phyloP scores from a whole-genome alignment of 2,888 invertebrate species.

The Eurois occulta region DNA sequence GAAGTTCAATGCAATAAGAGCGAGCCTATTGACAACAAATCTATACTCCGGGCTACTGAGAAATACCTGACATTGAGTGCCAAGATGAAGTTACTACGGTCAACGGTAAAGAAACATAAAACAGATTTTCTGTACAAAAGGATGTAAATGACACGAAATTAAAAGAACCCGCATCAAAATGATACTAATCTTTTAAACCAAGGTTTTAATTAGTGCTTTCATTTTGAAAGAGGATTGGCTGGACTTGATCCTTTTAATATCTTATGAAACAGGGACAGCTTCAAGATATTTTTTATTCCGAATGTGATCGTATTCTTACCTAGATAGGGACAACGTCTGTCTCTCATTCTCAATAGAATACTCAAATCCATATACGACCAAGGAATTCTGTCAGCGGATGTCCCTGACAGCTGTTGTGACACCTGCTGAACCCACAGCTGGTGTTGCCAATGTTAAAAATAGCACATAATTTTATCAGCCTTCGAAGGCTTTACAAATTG shows the following conservation, averaged over 20 bases:
- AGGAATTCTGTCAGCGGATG: conserved; percentile 45
- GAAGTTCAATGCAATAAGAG: background rate
- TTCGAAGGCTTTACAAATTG: conserved; percentile 12
- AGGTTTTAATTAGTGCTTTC: conserved; percentile 19
- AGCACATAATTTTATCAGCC: conserved; percentile 22
- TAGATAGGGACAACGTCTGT: background rate
- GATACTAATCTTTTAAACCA: background rate
- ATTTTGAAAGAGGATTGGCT: conserved; percentile 16
- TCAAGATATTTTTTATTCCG: background rate
- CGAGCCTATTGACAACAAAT: background rate
- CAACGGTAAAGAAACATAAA: background rate
- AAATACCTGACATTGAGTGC: too few species aligned
- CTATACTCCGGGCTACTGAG: too few species aligned
- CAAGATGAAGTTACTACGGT: background rate
- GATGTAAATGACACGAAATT: background rate
- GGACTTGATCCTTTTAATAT: conserved; percentile 21
- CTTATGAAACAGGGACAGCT: background rate
- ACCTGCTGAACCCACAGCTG: conserved; percentile 54
- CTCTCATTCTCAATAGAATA: conserved; percentile 19
- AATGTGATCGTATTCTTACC: too few species aligned
- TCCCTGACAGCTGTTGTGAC: conserved; percentile 61
- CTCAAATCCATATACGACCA: conserved; percentile 30
- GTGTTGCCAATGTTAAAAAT: conserved; percentile 58
- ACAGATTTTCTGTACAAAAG: background rate
- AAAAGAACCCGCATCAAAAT: background rate